Conservation (phyloP, 2,888 invertebrate genomes). For the Meiosimyza platycephala region DNA sequence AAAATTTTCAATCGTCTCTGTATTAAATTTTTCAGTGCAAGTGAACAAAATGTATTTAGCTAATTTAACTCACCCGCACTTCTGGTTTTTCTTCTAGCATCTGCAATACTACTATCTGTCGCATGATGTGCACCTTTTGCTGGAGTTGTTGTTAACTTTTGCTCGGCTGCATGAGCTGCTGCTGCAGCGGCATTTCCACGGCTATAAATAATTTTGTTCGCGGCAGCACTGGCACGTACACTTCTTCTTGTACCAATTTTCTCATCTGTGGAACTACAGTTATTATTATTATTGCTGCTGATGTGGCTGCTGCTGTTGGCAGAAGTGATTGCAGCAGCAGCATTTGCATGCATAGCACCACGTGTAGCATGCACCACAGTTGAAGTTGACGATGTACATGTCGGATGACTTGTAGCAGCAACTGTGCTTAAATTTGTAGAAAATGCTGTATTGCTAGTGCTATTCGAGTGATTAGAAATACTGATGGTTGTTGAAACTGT, state of each 20-base stretch:
- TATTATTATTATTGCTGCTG: slow-evolving; percentile 39
- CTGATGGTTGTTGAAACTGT: slow-evolving; percentile 18
- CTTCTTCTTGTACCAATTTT: slow-evolving; percentile 72
- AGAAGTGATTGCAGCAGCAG: slow-evolving; percentile 46
- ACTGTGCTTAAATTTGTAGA: slow-evolving; percentile 35
- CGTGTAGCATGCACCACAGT: slow-evolving; percentile 56
- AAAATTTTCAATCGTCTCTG: neutral
- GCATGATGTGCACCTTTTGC: slow-evolving; percentile 59
- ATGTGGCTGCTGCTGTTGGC: slow-evolving; percentile 7
- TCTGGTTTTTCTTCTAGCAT: slow-evolving; percentile 73
- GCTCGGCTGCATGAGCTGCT: slow-evolving; percentile 46
- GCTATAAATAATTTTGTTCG: slow-evolving; percentile 66
- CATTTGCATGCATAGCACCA: slow-evolving; percentile 49
- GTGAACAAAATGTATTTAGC: neutral
- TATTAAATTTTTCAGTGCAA: no score
- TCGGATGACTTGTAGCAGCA: slow-evolving; percentile 5
- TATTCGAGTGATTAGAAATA: slow-evolving; percentile 23
- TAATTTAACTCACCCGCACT: slow-evolving; percentile 72
- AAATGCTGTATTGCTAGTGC: slow-evolving; percentile 33
- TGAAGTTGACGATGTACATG: slow-evolving; percentile 31
- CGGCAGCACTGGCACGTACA: slow-evolving; percentile 67
- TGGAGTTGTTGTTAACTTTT: slow-evolving; percentile 53
- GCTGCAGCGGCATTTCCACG: slow-evolving; percentile 56
- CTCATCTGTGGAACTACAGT: slow-evolving; percentile 61
- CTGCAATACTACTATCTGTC: slow-evolving; percentile 55